phyloP scores from a whole-genome alignment of 2,113 vertebrate genomes.

The Alethe diademata region DNA sequence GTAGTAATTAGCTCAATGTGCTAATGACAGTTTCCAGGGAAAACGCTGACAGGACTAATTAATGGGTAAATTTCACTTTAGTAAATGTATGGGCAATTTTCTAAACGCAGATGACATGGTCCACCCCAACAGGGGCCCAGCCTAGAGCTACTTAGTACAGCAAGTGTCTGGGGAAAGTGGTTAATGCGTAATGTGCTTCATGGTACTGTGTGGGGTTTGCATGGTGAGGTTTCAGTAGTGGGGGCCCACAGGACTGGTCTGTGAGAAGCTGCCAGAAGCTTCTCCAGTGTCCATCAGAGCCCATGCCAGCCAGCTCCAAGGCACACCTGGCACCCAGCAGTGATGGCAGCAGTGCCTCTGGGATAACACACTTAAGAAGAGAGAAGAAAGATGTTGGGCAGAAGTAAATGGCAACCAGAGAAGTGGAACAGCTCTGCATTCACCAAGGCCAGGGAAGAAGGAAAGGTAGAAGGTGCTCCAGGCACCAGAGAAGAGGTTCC shows the following conservation, averaged over 20 bases:
- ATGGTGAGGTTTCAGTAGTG: background rate
- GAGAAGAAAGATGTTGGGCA: background rate
- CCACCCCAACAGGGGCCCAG: conserved; percentile 83
- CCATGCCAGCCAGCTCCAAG: background rate
- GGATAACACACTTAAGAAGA: background rate
- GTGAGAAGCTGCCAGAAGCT: background rate
- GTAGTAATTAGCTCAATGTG: conserved; percentile 86
- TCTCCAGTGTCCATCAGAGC: fast-evolving
- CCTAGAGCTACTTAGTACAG: conserved; percentile 86
- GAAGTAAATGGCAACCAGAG: background rate
- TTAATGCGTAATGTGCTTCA: conserved; percentile 89
- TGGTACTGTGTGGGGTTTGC: conserved; percentile 71
- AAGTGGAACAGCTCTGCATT: background rate
- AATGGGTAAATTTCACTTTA: conserved; percentile 95
- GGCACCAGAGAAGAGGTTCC: background rate
- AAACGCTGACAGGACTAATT: conserved; percentile 87
- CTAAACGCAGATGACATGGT: conserved; percentile 91
- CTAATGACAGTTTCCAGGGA: conserved; percentile 85
- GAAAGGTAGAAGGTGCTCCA: background rate
- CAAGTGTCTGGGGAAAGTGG: conserved; percentile 93
- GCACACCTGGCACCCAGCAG: background rate
- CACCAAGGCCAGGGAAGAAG: background rate
- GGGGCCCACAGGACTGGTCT: background rate
- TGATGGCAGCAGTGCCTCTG: background rate
- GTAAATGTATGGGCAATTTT: conserved; percentile 94